phyloP scores from a whole-genome alignment of 2,888 invertebrate species.

The Melinaea marsaeus region DNA sequence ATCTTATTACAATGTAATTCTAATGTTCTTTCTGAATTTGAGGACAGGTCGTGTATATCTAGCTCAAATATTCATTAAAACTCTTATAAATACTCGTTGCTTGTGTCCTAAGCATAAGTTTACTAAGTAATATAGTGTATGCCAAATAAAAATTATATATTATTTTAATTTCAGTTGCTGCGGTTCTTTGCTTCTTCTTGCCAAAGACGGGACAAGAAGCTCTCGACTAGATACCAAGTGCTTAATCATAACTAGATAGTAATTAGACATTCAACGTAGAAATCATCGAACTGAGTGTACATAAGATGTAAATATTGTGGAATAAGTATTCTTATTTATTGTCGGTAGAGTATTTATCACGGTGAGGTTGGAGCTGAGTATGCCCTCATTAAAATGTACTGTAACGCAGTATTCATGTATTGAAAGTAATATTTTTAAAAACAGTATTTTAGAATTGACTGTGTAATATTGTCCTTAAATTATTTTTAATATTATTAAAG shows the following conservation, averaged over 20 bases:
- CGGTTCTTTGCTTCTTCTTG: conserved; percentile 84
- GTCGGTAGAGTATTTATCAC: conserved; percentile 31
- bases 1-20: background rate
- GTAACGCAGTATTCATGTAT: conserved; percentile 62
- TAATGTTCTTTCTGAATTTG: background rate
- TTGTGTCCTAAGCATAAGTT: background rate
- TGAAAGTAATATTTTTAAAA: conserved; percentile 61
- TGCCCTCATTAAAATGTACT: conserved; percentile 53
- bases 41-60: background rate
- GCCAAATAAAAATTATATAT: conserved; percentile 8
- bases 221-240: conserved; percentile 74
- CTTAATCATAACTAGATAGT: conserved; percentile 51
- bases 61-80: background rate
- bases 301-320: conserved; percentile 72
- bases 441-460: conserved; percentile 76
- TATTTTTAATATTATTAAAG: conserved; percentile 69
- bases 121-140: background rate
- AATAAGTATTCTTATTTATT: conserved; percentile 63
- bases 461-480: conserved; percentile 74
- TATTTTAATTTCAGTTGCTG: conserved; percentile 80
- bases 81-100: background rate
- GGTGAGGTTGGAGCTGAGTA: conserved; percentile 19
- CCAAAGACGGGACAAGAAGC: conserved; percentile 87
- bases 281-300: conserved; percentile 46
- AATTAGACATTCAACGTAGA: conserved; percentile 36